A percentile compares a stretch with the other conserved stretches of the same genome.
Evolutionary conservation across 92 coral and sea anemone species (phyloP).

Genomic region (Paramuricea clavata): DNA sequence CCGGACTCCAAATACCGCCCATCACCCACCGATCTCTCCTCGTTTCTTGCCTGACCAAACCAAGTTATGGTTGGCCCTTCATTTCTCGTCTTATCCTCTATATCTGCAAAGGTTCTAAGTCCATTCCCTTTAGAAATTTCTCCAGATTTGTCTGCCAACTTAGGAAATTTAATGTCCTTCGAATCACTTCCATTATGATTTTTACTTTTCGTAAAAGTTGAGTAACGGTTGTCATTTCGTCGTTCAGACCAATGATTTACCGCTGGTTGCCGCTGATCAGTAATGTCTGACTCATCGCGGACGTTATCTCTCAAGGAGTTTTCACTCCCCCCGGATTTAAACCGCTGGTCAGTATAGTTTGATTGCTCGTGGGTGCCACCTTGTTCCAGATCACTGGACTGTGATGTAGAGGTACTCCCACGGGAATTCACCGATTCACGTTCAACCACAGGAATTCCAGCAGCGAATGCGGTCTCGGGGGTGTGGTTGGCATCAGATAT

Average conservation of each 20-base stretch:
- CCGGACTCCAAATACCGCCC: background rate
- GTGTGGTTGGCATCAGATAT: constrained; percentile 75
- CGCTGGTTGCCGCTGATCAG: background rate
- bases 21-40: background rate
- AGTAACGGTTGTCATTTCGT: constrained; percentile 11
- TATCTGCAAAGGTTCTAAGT: background rate
- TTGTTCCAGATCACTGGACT: constrained; percentile 22
- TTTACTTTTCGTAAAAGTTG: constrained; percentile 18
- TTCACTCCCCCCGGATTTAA: background rate
- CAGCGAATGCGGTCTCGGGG: constrained; percentile 91
- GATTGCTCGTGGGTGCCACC: background rate
- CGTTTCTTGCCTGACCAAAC: constrained; percentile 3
- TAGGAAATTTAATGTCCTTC: background rate
- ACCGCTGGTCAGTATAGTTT: background rate
- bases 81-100: too few species aligned
- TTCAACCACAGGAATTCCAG: constrained; percentile 95
- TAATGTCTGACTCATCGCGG: background rate
- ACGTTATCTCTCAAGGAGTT: background rate
- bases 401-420: background rate
- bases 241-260: background rate
- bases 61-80: constrained; percentile 1
- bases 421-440: background rate
- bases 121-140: background rate
- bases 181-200: background rate
- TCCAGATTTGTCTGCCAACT: background rate